Evolutionary conservation across 2,113 vertebrate species (phyloP), one percentile per base, ranked within the genome.

Genomic region (Bothrops jararaca): DNA sequence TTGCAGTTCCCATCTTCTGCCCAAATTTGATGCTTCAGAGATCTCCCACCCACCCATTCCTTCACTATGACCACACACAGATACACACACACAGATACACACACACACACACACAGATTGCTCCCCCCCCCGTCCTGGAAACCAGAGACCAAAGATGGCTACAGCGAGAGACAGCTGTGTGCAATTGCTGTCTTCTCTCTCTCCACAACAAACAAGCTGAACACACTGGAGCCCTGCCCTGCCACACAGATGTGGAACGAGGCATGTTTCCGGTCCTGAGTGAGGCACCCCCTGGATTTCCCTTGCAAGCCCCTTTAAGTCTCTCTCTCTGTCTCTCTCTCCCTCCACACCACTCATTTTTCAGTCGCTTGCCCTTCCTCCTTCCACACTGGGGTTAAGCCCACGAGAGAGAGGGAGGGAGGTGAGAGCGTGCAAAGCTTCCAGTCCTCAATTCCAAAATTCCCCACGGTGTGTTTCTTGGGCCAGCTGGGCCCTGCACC

Each of bases 181-280:
- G 80, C 18, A n/a, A 7, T 2, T 0, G 29, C 29, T 42, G 3
- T 60, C 74, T 54, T 9, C 48, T 22, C n/a, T n/a, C 4, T 90
- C 91, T 92, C 34, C 1, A 86, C 2, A 69, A 9, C 69, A 34
- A 95, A 6, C 87, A 86, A 50, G 85, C 95, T 95, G 93, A 92
- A 56, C 56, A 15, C n/a, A 6, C 3, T 93, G 96, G 94, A 95
- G 93, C 56, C 57, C 34, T 0, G 1, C 96, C 97, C 96, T 96
- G 95, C 91, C 92, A 89, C 97, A 94, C 98, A 97, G 97, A 98
- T 97, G 97, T 97, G 97, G 96, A 97, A 97, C 97, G 96, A 94
- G 94, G 94, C 96, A 96, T 97, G 96, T 97, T 97, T 90, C 0
- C 95, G 97, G 97, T 97, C 96, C 97, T 96, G 97, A 95, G 94